A percentile compares a stretch with the other conserved stretches of the same genome.
Evolutionary conservation across 2,888 invertebrate species (phyloP).

Genomic region (Galerucella nymphaeae): DNA sequence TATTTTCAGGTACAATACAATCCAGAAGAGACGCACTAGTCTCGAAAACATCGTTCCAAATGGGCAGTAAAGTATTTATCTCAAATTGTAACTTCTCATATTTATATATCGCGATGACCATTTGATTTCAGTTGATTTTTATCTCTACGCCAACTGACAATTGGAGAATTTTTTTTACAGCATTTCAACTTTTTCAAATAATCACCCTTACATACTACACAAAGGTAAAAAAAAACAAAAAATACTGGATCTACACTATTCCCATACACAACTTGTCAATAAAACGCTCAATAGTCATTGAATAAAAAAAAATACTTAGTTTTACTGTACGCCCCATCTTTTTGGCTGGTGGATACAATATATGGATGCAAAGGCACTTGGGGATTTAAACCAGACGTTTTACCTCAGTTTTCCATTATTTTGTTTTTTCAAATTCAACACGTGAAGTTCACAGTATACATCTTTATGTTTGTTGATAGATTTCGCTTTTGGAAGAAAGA

Average conservation of each 20-base stretch:
- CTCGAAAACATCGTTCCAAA: constrained; percentile 35
- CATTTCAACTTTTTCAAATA: constrained; percentile 12
- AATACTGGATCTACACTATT: constrained; percentile 43
- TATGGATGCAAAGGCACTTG: constrained; percentile 30
- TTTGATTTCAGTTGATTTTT: constrained; percentile 14
- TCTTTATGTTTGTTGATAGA: no score
- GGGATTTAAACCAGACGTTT: constrained; percentile 29
- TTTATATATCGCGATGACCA: constrained; percentile 8
- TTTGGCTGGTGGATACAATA: constrained; percentile 32
- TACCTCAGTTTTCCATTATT: constrained; percentile 2
- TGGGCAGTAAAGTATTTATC: constrained; percentile 30
- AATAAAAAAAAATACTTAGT: constrained; percentile 43
- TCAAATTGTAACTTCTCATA: constrained; percentile 18
- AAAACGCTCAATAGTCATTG: constrained; percentile 47
- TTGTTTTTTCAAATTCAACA: not conserved
- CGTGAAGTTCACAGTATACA: no score
- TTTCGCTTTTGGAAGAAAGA: no score
- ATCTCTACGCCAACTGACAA: not conserved
- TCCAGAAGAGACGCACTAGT: constrained; percentile 45
- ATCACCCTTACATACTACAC: constrained; percentile 23
- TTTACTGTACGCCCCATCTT: constrained; percentile 39
- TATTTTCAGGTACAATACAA: constrained; percentile 53
- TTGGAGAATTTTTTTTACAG: not conserved
- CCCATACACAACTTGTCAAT: constrained; percentile 44
- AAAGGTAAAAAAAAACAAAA: constrained; percentile 36